Evolutionary conservation across 2,797 vertebrate species (phyloP).

Genomic region (Onychomys arenicola): DNA sequence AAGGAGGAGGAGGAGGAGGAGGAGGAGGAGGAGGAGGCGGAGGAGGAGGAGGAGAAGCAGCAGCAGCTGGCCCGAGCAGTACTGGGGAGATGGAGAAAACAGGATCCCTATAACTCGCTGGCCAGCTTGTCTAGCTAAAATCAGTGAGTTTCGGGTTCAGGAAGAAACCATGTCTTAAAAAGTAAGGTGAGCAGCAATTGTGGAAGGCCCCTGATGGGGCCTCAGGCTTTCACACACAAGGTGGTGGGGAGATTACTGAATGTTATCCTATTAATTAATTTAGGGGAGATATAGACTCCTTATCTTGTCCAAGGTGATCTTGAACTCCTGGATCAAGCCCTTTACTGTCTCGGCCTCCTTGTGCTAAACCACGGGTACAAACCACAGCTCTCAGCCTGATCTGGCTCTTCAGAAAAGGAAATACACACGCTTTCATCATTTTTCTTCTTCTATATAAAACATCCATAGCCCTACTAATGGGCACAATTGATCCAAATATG

Average conservation of each 20-base stretch:
- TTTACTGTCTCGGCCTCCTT: neutral
- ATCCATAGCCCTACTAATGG: neutral
- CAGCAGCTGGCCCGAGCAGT: neutral
- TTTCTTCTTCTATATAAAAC: constrained; percentile 19
- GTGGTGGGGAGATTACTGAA: neutral
- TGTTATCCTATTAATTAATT: constrained; percentile 15
- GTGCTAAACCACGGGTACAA: neutral
- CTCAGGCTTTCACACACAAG: neutral
- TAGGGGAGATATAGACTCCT: neutral
- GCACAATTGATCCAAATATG: constrained; percentile 56
- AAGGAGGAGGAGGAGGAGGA: too few relatives aligned
- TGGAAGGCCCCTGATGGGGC: neutral
- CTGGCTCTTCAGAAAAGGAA: neutral
- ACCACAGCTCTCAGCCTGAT: neutral
- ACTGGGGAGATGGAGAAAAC: neutral
- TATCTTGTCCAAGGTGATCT: neutral
- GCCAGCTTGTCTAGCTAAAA: neutral
- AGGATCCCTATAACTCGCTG: neutral
- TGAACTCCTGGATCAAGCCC: neutral
- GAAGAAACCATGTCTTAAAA: neutral
- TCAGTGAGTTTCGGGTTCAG: neutral
- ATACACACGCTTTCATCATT: neutral
- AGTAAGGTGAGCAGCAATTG: neutral
- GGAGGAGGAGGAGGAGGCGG: too few relatives aligned
- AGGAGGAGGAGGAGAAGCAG: too few relatives aligned